A percentile compares a stretch with the other conserved stretches of the same genome.
phyloP scores from a whole-genome alignment of 2,797 vertebrate species.

The Sebastes glaucus region DNA sequence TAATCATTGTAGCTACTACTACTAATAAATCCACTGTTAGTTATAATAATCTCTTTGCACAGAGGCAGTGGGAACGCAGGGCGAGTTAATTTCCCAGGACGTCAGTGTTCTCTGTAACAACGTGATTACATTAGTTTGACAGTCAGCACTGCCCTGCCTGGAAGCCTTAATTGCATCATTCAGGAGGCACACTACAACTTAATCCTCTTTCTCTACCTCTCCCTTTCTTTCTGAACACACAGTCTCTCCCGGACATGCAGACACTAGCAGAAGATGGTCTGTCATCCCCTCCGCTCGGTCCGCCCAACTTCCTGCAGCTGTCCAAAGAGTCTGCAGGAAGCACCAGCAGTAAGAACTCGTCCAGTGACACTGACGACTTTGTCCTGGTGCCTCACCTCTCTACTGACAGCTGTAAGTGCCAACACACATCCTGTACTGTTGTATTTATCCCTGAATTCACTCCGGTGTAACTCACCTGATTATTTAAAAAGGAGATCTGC shows the following conservation, averaged over 20 bases:
- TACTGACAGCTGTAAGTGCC: slow-evolving; percentile 91
- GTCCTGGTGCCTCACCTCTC: slow-evolving; percentile 97
- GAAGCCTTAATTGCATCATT: slow-evolving; percentile 39
- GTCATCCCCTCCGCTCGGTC: slow-evolving; percentile 92
- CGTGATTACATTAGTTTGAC: slow-evolving; percentile 46
- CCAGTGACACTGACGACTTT: slow-evolving; percentile 96
- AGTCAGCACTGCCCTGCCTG: slow-evolving; percentile 24
- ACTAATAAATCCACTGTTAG: neutral
- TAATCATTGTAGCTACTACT: neutral
- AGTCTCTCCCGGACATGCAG: slow-evolving; percentile 98
- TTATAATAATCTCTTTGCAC: neutral
- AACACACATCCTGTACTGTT: neutral
- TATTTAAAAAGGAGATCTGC: neutral
- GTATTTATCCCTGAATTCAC: neutral
- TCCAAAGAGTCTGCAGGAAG: slow-evolving; percentile 97
- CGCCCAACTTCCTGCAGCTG: slow-evolving; percentile 95
- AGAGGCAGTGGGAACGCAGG: slow-evolving; percentile 22
- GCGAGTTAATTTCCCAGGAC: slow-evolving; percentile 36
- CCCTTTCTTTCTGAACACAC: neutral
- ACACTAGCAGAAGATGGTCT: slow-evolving; percentile 92
- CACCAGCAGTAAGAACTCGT: slow-evolving; percentile 97
- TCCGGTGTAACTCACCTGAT: neutral
- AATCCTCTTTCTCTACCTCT: neutral
- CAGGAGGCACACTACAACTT: slow-evolving; percentile 7
- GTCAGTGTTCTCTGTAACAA: slow-evolving; percentile 17